A percentile compares a stretch with the other conserved stretches of the same genome.
Evolutionary conservation across 2,888 invertebrate genomes (phyloP).

Genomic region (Pseudococcus viburni): DNA sequence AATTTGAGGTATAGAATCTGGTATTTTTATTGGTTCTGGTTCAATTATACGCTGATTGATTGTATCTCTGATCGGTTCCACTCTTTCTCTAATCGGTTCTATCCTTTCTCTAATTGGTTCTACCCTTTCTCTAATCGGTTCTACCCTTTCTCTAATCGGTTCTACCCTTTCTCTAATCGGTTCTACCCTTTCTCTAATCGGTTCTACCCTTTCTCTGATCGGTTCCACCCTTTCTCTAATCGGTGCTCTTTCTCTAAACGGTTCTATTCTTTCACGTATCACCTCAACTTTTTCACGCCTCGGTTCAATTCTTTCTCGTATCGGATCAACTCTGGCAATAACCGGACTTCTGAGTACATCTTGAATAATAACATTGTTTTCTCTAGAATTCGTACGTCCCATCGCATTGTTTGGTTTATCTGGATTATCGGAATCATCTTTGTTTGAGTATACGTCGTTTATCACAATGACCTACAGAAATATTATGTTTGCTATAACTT

Average conservation of each 20-base stretch:
- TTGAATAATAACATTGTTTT: neutral
- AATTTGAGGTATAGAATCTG: neutral
- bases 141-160: neutral
- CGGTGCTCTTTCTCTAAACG: neutral
- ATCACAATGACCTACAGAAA: neutral
- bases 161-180: neutral
- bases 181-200: neutral
- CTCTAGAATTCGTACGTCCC: neutral
- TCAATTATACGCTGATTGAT: neutral
- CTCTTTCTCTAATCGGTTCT: neutral
- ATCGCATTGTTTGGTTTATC: neutral
- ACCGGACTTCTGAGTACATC: neutral
- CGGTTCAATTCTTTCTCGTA: neutral
- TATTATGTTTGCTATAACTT: no score
- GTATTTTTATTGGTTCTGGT: neutral
- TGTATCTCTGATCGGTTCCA: neutral
- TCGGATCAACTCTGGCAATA: neutral
- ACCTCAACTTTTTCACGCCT: neutral
- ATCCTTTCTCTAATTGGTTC: neutral
- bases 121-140: neutral
- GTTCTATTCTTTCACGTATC: slow-evolving; percentile 4
- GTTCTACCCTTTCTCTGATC: neutral
- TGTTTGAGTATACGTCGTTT: neutral
- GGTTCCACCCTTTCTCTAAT: neutral
- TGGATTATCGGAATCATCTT: neutral